These are phyloP conservation scores for Anthrax anthrax DNA, from an alignment of 2,888 invertebrate species.

Conservation along the genomic window DNA sequence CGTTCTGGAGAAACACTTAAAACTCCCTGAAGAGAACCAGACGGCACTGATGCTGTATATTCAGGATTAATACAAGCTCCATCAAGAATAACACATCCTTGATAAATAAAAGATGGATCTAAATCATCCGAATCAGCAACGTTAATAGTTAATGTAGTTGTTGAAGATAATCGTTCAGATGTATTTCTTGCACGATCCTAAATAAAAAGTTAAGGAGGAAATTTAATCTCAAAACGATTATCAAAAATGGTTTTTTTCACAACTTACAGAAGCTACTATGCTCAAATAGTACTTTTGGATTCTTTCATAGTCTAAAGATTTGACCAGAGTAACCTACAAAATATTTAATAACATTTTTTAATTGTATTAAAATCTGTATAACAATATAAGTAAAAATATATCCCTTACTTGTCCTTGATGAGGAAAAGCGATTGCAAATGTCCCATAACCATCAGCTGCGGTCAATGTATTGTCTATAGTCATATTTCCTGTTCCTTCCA, in stretches of 20 bases:
- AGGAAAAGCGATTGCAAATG: constrained; percentile 71
- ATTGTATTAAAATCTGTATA: no score
- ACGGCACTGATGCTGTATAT: constrained; percentile 64
- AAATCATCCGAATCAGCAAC: constrained; percentile 82
- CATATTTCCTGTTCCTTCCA: constrained; percentile 41
- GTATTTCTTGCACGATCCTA: constrained; percentile 76
- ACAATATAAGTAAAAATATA: no score
- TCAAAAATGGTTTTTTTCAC: no score
- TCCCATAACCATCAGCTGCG: constrained; percentile 65
- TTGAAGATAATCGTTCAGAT: constrained; percentile 61
- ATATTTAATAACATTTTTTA: no score
- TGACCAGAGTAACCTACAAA: constrained; percentile 57
- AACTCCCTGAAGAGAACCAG: constrained; percentile 66
- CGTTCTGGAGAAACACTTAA: constrained; percentile 73
- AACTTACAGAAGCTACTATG: constrained; percentile 76
- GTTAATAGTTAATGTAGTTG: constrained; percentile 71
- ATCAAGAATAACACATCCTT: constrained; percentile 66
- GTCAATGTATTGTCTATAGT: constrained; percentile 44
- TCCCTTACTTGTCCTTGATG: constrained; percentile 60
- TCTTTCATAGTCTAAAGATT: constrained; percentile 75
- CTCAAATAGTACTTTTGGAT: constrained; percentile 77
- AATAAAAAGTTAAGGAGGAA: no score
- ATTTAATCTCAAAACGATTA: no score
- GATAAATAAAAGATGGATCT: constrained; percentile 81
- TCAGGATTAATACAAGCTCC: constrained; percentile 79